A percentile compares a stretch with the other conserved stretches of the same genome.
These are phyloP conservation scores for Sphenodon punctatus DNA, from an alignment of 2,797 vertebrate species.

Conservation along the genomic window DNA sequence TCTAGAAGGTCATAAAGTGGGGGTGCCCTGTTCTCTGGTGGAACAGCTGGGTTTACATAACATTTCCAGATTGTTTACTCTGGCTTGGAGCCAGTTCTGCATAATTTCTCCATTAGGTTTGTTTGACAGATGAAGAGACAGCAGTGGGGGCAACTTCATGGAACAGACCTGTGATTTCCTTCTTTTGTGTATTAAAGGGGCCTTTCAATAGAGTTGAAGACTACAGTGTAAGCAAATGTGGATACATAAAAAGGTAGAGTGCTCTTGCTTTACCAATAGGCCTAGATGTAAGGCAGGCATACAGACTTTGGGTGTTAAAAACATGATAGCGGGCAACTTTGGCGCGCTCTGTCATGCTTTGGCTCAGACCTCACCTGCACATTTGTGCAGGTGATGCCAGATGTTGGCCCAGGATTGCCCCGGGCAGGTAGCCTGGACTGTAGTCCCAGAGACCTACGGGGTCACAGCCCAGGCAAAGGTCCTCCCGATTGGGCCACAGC, in stretches of 20 bases:
- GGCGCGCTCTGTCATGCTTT: too few species aligned
- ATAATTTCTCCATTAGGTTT: conserved; percentile 68
- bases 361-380: neutral
- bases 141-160: conserved; percentile 41
- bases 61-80: conserved; percentile 66
- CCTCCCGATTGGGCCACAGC: too few species aligned
- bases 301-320: too few species aligned
- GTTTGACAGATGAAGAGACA: conserved; percentile 57
- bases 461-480: too few species aligned
- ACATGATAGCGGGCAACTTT: too few species aligned
- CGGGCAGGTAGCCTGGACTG: too few species aligned
- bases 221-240: conserved; percentile 45
- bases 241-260: neutral
- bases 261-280: conserved; percentile 17
- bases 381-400: neutral
- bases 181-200: conserved; percentile 59
- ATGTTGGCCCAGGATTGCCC: too few species aligned
- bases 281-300: neutral
- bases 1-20: conserved; percentile 65
- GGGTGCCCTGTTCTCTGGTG: conserved; percentile 47
- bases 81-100: conserved; percentile 67
- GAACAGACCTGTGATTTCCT: conserved; percentile 56
- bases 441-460: too few species aligned
- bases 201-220: conserved; percentile 49
- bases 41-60: conserved; percentile 72